Evolutionary conservation across 2,888 invertebrate species (phyloP).

Genomic region (Tetrapedia diversipes): DNA sequence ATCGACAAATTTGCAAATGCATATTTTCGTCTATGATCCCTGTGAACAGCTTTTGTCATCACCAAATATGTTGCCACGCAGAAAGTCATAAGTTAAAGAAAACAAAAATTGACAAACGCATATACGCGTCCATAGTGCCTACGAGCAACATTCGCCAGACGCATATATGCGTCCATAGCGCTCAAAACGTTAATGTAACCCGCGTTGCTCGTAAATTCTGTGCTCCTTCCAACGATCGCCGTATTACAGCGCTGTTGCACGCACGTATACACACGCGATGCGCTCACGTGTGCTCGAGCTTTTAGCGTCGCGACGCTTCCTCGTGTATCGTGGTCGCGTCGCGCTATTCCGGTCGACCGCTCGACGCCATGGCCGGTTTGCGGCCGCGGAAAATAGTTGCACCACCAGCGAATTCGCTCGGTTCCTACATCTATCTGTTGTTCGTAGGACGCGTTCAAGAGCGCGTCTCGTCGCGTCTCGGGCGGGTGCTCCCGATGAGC

Average conservation of each 20-base stretch:
- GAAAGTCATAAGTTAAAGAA: no score
- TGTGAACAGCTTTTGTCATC: no score
- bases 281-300: not conserved
- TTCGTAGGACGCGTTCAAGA: not conserved
- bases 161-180: no score
- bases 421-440: slow-evolving; percentile 19
- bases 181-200: slow-evolving; percentile 34
- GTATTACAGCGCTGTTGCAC: slow-evolving; percentile 21
- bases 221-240: slow-evolving; percentile 23
- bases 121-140: no score
- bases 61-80: no score
- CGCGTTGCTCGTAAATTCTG: slow-evolving; percentile 37
- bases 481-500: not conserved
- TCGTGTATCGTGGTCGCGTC: slow-evolving; percentile 28
- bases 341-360: slow-evolving; percentile 57
- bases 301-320: not conserved
- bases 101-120: no score
- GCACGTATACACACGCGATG: not conserved
- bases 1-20: no score
- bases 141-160: no score
- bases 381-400: slow-evolving; percentile 58
- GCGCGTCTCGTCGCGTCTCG: not conserved
- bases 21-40: no score
- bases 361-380: slow-evolving; percentile 60
- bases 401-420: slow-evolving; percentile 53